Percentiles rank a stretch among this genome's conserved stretches.
These are phyloP conservation scores for Agrenia bidenticulata DNA, from an alignment of 2,888 invertebrate species.

Conservation along the genomic window DNA sequence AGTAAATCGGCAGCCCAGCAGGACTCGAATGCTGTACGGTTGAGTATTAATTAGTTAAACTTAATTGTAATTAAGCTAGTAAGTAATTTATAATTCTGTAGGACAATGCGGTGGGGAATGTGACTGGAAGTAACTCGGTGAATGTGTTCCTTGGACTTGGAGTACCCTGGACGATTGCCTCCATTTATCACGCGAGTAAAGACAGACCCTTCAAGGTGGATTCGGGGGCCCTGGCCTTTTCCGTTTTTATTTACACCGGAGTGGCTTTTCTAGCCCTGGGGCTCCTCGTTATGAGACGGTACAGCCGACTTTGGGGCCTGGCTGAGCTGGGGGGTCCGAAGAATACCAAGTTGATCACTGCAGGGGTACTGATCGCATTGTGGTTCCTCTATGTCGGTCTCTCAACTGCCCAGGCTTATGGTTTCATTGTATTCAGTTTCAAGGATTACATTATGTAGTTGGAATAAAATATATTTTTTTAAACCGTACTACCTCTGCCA, in stretches of 20 bases:
- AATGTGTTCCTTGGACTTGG: slow-evolving; percentile 64
- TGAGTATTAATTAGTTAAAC: background rate
- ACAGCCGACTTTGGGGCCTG: slow-evolving; percentile 57
- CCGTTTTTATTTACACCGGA: slow-evolving; percentile 62
- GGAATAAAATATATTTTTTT: too few relatives aligned
- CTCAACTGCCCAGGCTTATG: slow-evolving; percentile 56
- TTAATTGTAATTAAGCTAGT: background rate
- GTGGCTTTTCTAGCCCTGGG: slow-evolving; percentile 59
- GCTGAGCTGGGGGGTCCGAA: slow-evolving; percentile 62
- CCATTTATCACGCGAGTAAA: slow-evolving; percentile 58
- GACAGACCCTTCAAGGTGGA: slow-evolving; percentile 55
- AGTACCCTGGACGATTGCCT: slow-evolving; percentile 63
- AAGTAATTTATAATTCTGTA: slow-evolving; percentile 54
- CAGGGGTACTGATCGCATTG: slow-evolving; percentile 56
- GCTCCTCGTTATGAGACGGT: slow-evolving; percentile 59
- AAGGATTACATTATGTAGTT: too few relatives aligned
- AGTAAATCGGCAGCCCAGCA: slow-evolving; percentile 58
- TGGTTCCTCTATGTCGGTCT: slow-evolving; percentile 61
- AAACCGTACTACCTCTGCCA: too few relatives aligned
- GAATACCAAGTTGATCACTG: slow-evolving; percentile 56
- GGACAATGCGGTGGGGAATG: slow-evolving; percentile 65
- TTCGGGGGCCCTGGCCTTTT: slow-evolving; percentile 59
- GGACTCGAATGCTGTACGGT: background rate
- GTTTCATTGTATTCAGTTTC: slow-evolving; percentile 9
- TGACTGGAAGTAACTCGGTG: slow-evolving; percentile 65